Conservation (phyloP, 2,888 invertebrate species). For the Drosophila histrio region DNA sequence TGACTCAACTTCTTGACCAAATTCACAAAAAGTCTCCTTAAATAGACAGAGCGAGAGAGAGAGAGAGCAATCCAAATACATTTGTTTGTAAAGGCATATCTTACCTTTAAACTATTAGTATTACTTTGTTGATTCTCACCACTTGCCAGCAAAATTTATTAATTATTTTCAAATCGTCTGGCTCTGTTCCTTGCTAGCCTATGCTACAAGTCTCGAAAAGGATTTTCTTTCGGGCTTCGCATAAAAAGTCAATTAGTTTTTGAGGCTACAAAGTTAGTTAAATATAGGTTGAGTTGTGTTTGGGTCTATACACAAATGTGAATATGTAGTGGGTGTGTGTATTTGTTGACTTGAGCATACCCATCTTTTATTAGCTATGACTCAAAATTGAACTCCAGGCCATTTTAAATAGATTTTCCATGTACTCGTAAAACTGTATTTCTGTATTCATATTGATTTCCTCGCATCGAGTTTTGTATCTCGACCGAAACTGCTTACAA, state of each 20-base stretch:
- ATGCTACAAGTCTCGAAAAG: background rate
- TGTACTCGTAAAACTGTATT: too few species aligned
- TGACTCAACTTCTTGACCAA: slow-evolving; percentile 59
- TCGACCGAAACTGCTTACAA: background rate
- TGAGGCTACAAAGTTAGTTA: slow-evolving; percentile 2
- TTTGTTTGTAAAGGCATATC: slow-evolving; percentile 49
- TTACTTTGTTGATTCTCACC: slow-evolving; percentile 41
- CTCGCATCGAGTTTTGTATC: background rate
- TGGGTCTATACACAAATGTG: background rate
- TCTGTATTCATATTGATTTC: background rate
- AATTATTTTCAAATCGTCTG: slow-evolving; percentile 64
- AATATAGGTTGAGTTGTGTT: slow-evolving; percentile 18
- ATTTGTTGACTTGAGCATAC: slow-evolving; percentile 17
- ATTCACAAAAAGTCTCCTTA: slow-evolving; percentile 29
- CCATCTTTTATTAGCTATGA: slow-evolving; percentile 13
- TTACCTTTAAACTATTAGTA: slow-evolving; percentile 30
- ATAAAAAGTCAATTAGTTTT: slow-evolving; percentile 56
- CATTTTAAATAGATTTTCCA: slow-evolving; percentile 10
- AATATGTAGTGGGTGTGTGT: background rate
- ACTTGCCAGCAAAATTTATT: slow-evolving; percentile 55
- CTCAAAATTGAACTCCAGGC: background rate
- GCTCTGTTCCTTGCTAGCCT: background rate
- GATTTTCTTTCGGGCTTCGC: slow-evolving; percentile 11
- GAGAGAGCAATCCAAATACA: background rate
- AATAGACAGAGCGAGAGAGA: background rate